Evolutionary conservation across 2,797 vertebrate species (phyloP), one percentile per base, ranked within the genome.

Genomic region (Xyrichtys novacula): DNA sequence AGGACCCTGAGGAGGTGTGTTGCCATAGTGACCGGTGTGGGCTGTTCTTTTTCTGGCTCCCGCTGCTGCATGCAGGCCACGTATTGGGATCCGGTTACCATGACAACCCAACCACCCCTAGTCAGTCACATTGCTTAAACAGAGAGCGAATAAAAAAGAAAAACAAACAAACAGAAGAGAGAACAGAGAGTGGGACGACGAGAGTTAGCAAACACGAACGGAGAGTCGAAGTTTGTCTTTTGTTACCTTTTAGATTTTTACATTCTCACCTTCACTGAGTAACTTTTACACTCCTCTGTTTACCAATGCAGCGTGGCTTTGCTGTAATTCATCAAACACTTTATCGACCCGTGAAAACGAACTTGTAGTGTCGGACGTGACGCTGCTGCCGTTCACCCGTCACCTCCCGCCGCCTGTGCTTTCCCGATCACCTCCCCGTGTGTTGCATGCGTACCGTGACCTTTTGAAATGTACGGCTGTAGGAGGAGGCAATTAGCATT

Each of bases 1-100:
- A 74, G 80, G 81, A 76, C 78, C 85, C 69, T 20, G 64, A 86
- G 86, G 82, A 85, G 87, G 88, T 83, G 79, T 85, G 89, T 92
- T 91, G 68, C 88, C 84, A 88, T 90, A 76, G 90, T 76, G 83
- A 93, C 85, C 86, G 54, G 87, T 91, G 91, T 92, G 82, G 92
- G 91, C 80, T 91, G 91, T 92, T 91, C 88, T 91, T 92, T 91
- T 91, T 90, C 88, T 88, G 90, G 88, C 86, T 88, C 75, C 78
- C 59, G 26, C 75, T 67, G 80, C 81, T 39, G 78, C 77, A 85
- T 74, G 83, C 83, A 22, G 61, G 78, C 79, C 85, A 79, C 75
- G 71, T 85, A 85, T 73, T 82, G 80, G 85, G 80, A 84, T 80
- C 58, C 47, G 81, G 87, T 88, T 80, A 23, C 90, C 80, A 84